Conservation (phyloP, 2,797 vertebrate species). For the Micromesistius poutassou region DNA sequence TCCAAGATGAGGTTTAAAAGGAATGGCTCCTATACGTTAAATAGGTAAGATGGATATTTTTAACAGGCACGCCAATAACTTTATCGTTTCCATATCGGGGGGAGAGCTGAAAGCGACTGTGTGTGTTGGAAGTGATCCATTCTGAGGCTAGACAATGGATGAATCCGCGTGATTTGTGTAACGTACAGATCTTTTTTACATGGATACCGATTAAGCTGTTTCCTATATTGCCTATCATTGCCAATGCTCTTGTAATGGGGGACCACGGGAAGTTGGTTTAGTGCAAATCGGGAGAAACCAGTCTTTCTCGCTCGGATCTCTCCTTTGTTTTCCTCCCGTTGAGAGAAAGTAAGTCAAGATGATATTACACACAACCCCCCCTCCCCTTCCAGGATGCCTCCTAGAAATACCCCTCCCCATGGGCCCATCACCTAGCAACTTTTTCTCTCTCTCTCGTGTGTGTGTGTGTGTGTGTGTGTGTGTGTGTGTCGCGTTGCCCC, state of each 20-base stretch:
- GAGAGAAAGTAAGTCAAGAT: conserved; percentile 28
- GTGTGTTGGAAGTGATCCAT: neutral
- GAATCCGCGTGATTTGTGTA: neutral
- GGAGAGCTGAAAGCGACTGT: neutral
- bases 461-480: conserved; percentile 14
- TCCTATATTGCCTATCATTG: neutral
- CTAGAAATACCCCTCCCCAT: conserved; percentile 32
- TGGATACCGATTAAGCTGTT: neutral
- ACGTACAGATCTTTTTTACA: neutral
- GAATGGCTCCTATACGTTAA: conserved; percentile 83
- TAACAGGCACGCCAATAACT: conserved; percentile 13
- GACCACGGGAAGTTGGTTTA: conserved; percentile 29
- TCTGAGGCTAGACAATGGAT: neutral
- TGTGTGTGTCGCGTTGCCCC: conserved; percentile 4
- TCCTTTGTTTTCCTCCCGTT: conserved; percentile 40
- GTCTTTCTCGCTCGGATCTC: conserved; percentile 42
- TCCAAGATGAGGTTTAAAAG: conserved; percentile 81
- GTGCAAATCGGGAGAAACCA: conserved; percentile 46
- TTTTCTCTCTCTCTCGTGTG: conserved; percentile 21
- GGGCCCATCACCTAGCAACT: conserved; percentile 59
- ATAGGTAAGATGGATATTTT: conserved; percentile 69
- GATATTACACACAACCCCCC: conserved; percentile 9
- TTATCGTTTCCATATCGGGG: neutral
- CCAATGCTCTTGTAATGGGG: neutral
- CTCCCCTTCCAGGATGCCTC: neutral